Base-by-base conservation (phyloP, 2,113 vertebrate genomes). In the Siniperca knerii region DNA sequence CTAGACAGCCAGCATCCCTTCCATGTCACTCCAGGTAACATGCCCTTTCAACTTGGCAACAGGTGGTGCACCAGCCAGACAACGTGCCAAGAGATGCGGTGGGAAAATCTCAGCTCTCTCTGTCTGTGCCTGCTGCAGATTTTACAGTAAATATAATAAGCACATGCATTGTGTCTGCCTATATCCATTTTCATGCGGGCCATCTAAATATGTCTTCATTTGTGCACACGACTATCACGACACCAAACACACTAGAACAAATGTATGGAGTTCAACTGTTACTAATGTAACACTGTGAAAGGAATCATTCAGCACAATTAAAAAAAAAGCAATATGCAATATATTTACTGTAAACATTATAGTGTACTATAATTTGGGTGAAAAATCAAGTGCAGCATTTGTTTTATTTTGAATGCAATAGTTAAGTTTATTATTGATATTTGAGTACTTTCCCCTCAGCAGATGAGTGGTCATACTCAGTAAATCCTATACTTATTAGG, bases 31-130 rank as follows among this genome's bases (percentile, higher is more conserved):
- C 29, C 64, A 25, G 71, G 64, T 65, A 21, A 66, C 70, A 6
- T 68, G 37, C 23, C 79, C 76, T 77, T 83, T 79, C 29, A 72
- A 42, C 48, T 50, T 33, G 67, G 37, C 67, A 77, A 77, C 80
- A 85, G 65, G 58, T 55, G 74, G 69, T 21, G 54, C n/a, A 25
- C 6, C 23, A 52, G 29, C 8, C 20, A 54, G 35, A 23, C 61
- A 60, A 20, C 1, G 55, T 76, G 60, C 62, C 69, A 69, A 29
- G 75, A 57, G n/a, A 20, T 71, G 58, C 4, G 12, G 44, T 16
- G 18, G 33, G 20, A 18, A 54, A n/a, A 48, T 18, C 50, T 67
- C n/a, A 4, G n/a, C 18, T 75, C 40, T 57, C 25, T 68, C 46
- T 48, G 50, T 64, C 40, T 70, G 40, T 70, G 71, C 12, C 54